These are phyloP conservation scores for Eurytoma californica DNA, from an alignment of 2,888 invertebrate genomes.

Conservation along the genomic window DNA sequence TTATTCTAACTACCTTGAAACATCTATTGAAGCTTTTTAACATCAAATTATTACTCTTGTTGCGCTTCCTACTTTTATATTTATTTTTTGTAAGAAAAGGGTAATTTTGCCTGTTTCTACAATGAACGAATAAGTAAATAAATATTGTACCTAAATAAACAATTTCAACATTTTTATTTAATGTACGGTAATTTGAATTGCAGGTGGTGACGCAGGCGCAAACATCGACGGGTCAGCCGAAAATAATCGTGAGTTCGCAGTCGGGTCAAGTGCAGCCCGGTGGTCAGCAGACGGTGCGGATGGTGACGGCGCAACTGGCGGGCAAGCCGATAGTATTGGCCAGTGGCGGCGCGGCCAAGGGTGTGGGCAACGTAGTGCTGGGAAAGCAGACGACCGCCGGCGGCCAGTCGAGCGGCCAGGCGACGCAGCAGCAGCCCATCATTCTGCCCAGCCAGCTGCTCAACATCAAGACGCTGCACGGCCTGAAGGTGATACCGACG, in stretches of 20 bases:
- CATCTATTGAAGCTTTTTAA: too few species aligned
- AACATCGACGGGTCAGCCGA: conserved; percentile 65
- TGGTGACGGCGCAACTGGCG: conserved; percentile 73
- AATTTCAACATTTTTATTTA: background rate
- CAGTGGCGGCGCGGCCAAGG: conserved; percentile 70
- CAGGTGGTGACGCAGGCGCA: conserved; percentile 73
- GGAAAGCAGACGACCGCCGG: conserved; percentile 64
- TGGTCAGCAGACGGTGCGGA: conserved; percentile 70
- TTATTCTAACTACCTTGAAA: too few species aligned
- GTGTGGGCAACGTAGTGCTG: conserved; percentile 70
- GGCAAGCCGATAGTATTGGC: conserved; percentile 73
- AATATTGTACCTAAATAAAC: conserved; percentile 1
- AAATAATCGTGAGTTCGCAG: conserved; percentile 71
- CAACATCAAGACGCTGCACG: conserved; percentile 72
- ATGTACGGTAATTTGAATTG: background rate
- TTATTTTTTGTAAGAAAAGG: too few species aligned
- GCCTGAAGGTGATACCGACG: conserved; percentile 72
- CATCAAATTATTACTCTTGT: too few species aligned
- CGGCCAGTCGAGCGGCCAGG: conserved; percentile 56
- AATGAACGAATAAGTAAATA: background rate
- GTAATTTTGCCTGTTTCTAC: too few species aligned
- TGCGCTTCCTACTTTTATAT: too few species aligned
- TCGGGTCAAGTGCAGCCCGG: conserved; percentile 66
- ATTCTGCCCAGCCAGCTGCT: conserved; percentile 72
- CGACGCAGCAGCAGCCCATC: conserved; percentile 69